A percentile compares a stretch with the other conserved stretches of the same genome.
Evolutionary conservation across 2,797 vertebrate genomes (phyloP).

Genomic region (Rhinoraja longicauda): DNA sequence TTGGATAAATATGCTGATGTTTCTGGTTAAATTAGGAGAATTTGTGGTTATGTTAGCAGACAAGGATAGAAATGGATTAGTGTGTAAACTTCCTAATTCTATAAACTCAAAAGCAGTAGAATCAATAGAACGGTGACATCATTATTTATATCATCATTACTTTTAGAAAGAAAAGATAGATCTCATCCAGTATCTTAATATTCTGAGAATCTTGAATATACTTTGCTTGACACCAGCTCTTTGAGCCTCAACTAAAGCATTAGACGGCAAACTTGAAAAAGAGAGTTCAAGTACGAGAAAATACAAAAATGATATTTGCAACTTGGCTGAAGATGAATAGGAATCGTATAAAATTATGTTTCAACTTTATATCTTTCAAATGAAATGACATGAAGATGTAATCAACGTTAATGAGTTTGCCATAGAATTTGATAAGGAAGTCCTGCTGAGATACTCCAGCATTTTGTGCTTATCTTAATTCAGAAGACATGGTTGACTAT

Average conservation of each 20-base stretch:
- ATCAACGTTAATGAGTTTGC: neutral
- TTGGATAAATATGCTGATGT: neutral
- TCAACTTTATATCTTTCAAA: neutral
- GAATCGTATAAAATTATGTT: neutral
- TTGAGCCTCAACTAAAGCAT: neutral
- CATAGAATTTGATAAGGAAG: neutral
- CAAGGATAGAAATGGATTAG: neutral
- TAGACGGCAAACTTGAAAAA: neutral
- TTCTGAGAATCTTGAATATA: neutral
- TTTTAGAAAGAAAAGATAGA: neutral
- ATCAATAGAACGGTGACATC: neutral
- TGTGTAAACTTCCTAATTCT: neutral
- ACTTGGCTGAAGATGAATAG: neutral
- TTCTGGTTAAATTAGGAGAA: neutral
- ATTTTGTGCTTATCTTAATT: no score
- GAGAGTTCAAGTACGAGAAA: neutral
- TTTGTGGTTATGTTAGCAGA: neutral
- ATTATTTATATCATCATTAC: neutral
- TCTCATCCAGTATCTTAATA: neutral
- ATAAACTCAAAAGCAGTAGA: neutral
- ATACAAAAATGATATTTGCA: neutral
- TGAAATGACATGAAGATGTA: no score
- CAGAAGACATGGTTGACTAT: neutral
- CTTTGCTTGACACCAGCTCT: neutral
- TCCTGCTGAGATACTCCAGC: no score